Evolutionary conservation across 2,113 vertebrate genomes (phyloP).

Genomic region (Coracopsis vasa): DNA sequence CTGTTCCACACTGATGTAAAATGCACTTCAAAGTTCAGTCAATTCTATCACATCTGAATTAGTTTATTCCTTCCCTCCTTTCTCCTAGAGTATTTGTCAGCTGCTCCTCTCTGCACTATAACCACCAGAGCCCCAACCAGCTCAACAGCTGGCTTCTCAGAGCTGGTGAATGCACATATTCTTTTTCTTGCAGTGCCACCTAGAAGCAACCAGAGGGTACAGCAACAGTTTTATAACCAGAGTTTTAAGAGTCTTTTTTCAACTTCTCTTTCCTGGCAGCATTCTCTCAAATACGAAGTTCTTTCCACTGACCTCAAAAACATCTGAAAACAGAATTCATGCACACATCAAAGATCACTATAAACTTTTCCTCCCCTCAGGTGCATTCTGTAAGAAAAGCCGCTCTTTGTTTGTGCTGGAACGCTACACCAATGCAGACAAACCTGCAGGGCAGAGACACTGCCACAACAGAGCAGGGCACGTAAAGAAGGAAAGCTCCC

Average conservation of each 20-base stretch:
- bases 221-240: background rate
- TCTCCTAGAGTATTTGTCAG: background rate
- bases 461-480: rapidly evolving
- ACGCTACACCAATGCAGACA: background rate
- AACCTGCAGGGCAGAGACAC: background rate
- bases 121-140: background rate
- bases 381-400: background rate
- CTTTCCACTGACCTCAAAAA: background rate
- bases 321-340: background rate
- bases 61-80: background rate
- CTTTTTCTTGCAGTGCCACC: slow-evolving; percentile 60
- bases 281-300: background rate
- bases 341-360: background rate
- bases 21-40: background rate
- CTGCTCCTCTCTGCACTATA: background rate
- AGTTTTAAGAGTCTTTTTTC: background rate
- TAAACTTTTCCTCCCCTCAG: background rate
- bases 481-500: background rate
- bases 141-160: background rate
- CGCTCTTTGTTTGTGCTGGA: background rate
- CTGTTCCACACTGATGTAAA: background rate
- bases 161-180: background rate
- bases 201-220: slow-evolving; percentile 41
- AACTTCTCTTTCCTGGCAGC: background rate
- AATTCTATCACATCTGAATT: background rate